Evolutionary conservation across 2,888 invertebrate genomes (phyloP).

Genomic region (Osmoderma eremita): DNA sequence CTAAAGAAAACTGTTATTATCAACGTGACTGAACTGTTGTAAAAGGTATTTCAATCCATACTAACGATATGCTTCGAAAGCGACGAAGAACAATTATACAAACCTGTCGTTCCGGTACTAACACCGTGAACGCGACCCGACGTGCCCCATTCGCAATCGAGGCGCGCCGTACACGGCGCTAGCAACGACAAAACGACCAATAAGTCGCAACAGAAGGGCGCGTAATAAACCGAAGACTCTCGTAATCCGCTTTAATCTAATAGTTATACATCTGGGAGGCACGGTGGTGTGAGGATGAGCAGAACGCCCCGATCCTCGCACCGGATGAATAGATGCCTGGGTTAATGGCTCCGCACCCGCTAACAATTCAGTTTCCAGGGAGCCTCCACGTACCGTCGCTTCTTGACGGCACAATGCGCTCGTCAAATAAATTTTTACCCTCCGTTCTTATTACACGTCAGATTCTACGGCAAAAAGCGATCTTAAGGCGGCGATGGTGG

Average conservation of each 20-base stretch:
- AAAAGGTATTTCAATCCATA: too few relatives aligned
- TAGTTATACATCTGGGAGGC: conserved; percentile 26
- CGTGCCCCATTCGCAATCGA: conserved; percentile 18
- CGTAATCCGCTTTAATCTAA: conserved; percentile 35
- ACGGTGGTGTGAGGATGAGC: not conserved
- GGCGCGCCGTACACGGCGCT: not conserved
- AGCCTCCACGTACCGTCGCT: not conserved
- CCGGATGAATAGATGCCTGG: conserved; percentile 47
- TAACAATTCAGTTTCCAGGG: conserved; percentile 45
- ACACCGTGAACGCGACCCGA: not conserved
- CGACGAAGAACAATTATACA: too few relatives aligned
- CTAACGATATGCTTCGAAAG: too few relatives aligned
- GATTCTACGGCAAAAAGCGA: conserved; percentile 21
- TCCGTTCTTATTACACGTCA: conserved; percentile 39
- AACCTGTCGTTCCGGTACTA: not conserved
- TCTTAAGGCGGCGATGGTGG: not conserved
- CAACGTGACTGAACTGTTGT: too few relatives aligned
- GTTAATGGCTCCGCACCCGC: conserved; percentile 48
- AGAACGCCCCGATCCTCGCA: not conserved
- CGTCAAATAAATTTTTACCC: conserved; percentile 41
- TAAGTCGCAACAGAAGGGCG: conserved; percentile 5
- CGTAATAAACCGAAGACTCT: conserved; percentile 23
- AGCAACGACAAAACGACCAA: conserved; percentile 18
- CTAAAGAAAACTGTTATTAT: too few relatives aligned
- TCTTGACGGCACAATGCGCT: conserved; percentile 26